Evolutionary conservation across 2,113 vertebrate species (phyloP).

Genomic region (Notothenia rossii): DNA sequence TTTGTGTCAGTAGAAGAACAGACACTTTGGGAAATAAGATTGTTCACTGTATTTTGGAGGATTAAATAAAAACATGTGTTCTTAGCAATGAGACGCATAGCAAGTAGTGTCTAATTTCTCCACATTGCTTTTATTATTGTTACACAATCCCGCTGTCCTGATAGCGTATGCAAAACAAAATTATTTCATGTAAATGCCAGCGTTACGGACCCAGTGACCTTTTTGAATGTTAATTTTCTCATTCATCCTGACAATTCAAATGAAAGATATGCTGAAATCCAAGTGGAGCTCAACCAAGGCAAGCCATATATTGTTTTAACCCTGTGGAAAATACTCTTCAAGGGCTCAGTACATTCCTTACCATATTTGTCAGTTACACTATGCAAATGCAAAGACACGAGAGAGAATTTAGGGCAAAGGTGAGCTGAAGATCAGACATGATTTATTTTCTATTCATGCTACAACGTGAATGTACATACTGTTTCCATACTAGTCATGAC

Average conservation of each 20-base stretch:
- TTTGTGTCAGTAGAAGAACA: background rate
- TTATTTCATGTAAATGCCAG: background rate
- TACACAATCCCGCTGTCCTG: background rate
- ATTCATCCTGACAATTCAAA: background rate
- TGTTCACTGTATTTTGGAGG: background rate
- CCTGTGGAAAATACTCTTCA: background rate
- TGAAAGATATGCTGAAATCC: background rate
- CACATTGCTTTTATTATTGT: constrained; percentile 10
- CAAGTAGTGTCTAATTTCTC: background rate
- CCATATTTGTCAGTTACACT: background rate
- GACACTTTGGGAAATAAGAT: background rate
- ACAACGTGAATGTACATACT: background rate
- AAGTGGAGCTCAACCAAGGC: background rate
- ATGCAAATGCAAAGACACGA: background rate
- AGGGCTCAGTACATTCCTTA: background rate
- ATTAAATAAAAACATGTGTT: background rate
- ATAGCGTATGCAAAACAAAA: background rate
- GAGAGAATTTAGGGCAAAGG: constrained; percentile 1
- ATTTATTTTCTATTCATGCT: background rate
- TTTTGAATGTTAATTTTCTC: constrained; percentile 1
- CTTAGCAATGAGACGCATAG: background rate
- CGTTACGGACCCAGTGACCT: background rate
- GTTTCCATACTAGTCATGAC: constrained; percentile 24
- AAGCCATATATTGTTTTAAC: background rate
- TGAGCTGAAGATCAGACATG: background rate